phyloP scores from a whole-genome alignment of 2,888 invertebrate species.

The Poecilobothrus nobilitatus region DNA sequence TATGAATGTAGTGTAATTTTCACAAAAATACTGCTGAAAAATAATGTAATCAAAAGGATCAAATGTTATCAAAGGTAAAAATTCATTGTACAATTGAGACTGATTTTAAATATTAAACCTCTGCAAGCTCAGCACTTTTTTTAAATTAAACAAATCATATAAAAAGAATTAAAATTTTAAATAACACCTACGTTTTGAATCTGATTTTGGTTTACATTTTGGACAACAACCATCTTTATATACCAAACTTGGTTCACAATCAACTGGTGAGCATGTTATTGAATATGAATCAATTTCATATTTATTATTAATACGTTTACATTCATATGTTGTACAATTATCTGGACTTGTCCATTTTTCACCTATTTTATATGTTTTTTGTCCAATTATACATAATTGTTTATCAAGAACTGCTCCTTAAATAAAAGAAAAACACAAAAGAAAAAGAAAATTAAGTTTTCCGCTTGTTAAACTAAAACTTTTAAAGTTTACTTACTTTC shows the following conservation, averaged over 20 bases:
- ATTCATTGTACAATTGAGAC: no score
- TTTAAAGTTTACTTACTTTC: neutral
- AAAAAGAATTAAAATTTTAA: no score
- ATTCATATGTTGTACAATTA: conserved; percentile 57
- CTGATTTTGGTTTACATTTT: conserved; percentile 50
- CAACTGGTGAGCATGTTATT: conserved; percentile 51
- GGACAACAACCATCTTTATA: conserved; percentile 61
- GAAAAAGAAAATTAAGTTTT: no score
- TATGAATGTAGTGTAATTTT: no score
- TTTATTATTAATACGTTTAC: conserved; percentile 45
- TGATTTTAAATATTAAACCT: no score
- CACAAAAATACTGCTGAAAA: no score
- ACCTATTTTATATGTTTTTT: conserved; percentile 46
- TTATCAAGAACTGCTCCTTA: conserved; percentile 56
- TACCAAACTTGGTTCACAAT: conserved; percentile 47
- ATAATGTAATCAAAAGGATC: no score
- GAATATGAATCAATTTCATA: conserved; percentile 49
- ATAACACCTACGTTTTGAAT: conserved; percentile 43
- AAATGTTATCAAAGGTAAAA: no score
- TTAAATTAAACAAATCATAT: no score
- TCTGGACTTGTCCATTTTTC: conserved; percentile 53
- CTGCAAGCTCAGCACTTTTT: no score
- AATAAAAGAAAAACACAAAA: neutral
- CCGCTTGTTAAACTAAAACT: no score
- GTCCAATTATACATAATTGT: conserved; percentile 52